Percentiles rank a stretch among this genome's conserved stretches.
These are phyloP conservation scores for Danaus plexippus DNA, from an alignment of 1,140 invertebrate genomes.

Conservation along the genomic window DNA sequence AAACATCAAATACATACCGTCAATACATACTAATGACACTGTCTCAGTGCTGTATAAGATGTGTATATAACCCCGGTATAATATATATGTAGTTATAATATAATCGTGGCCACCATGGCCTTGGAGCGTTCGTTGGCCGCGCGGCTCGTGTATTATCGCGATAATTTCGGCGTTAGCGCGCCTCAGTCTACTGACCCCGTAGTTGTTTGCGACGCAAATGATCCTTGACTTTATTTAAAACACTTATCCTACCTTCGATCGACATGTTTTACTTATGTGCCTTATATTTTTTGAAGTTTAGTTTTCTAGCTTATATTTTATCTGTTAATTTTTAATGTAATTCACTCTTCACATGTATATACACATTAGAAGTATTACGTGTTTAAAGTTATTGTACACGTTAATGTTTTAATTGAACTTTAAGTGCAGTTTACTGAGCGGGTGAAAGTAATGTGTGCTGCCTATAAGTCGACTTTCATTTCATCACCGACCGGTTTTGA, in stretches of 20 bases:
- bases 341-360: too few species aligned
- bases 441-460: constrained; percentile 51
- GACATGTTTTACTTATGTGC: constrained; percentile 2
- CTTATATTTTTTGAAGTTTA: not conserved
- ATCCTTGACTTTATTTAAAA: constrained; percentile 69
- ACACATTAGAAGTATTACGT: too few species aligned
- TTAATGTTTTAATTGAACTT: constrained; percentile 16
- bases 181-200: constrained; percentile 63
- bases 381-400: too few species aligned
- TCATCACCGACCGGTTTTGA: constrained; percentile 41
- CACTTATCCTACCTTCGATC: constrained; percentile 22
- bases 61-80: too few species aligned
- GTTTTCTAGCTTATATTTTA: too few species aligned
- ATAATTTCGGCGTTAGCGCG: constrained; percentile 66
- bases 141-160: constrained; percentile 55
- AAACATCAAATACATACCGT: too few species aligned
- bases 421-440: constrained; percentile 24
- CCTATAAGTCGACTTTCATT: constrained; percentile 49
- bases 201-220: constrained; percentile 63
- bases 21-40: too few species aligned
- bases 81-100: too few species aligned
- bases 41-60: too few species aligned
- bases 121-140: constrained; percentile 63
- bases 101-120: constrained; percentile 34
- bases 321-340: too few species aligned